Base-by-base conservation (phyloP, 1,140 invertebrate species). In the Neodiprion virginianus region DNA sequence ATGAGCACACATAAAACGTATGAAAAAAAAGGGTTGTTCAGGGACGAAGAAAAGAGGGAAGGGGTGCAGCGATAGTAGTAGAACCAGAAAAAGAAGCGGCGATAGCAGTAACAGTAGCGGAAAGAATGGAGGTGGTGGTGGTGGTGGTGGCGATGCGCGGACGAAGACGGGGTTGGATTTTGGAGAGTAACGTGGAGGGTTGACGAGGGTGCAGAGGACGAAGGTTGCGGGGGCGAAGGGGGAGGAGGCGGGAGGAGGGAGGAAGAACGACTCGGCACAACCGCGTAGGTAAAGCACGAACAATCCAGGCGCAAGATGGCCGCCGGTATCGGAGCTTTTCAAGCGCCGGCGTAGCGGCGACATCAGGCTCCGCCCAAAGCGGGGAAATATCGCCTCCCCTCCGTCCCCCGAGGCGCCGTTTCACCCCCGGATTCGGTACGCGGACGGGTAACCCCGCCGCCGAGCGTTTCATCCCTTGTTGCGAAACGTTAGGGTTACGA, bases 401-500 rank as follows among this genome's bases (percentile, higher is more conserved):
- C 71, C 67, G 69, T 73, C 74, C 77, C 73, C 76, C 77, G 76
- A 78, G 79, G 77, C 74, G 74, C 40, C 50, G 71, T 40, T 61
- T 53, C 48, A 67, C 40, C 40, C 73, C 12, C n/a, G 28, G 70
- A 40, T 48, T 48, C 48, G 61, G 66, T 71, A 12, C 10, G 73
- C 21, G 75, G 74, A 74, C 77, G 76, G 69, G 77, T 65, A 14
- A 23, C 67, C 23, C 17, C 17, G 69, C 69, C 70, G 73, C 73
- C 70, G 50, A 69, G 69, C 67, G 68, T 66, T 72, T 72, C 74
- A 74, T 71, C 75, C 69, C 76, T 73, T 72, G 78, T 14, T 69
- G 65, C 79, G 76, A 76, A 69, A 79, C 74, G 76, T 77, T 72
- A 69, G 76, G 79, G 81, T 81, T 40, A 40, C 28, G 28, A 79